Evolutionary conservation across 2,113 vertebrate genomes (phyloP).

Genomic region (human): DNA sequence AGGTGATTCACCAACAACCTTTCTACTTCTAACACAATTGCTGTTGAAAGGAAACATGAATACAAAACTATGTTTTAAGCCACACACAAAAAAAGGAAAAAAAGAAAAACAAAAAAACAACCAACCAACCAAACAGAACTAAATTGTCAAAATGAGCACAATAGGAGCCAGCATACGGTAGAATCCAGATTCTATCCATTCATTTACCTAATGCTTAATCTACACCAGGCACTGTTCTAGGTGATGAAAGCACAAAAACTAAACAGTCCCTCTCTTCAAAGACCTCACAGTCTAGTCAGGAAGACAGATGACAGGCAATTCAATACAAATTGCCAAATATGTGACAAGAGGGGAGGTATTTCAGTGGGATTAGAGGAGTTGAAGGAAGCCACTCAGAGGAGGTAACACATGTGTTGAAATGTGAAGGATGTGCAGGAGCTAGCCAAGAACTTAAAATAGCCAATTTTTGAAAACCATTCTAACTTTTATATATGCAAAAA

Average conservation of each 20-base stretch:
- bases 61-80: neutral
- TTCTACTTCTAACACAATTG: neutral
- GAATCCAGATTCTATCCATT: neutral
- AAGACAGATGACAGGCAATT: neutral
- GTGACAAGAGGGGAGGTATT: neutral
- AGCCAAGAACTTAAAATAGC: neutral
- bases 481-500: neutral
- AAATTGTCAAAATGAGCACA: neutral
- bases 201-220: neutral
- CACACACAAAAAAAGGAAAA: neutral
- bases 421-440: neutral
- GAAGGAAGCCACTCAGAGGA: neutral
- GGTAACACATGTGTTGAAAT: neutral
- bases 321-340: neutral
- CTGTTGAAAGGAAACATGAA: neutral
- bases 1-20: neutral
- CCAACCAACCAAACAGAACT: neutral
- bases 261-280: neutral
- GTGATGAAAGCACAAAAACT: neutral
- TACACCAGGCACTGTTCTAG: neutral
- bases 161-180: neutral
- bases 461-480: neutral
- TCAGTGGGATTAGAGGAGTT: neutral
- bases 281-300: neutral
- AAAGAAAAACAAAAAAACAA: neutral